phyloP scores from a whole-genome alignment of 2,797 vertebrate species.

The Molossus molossus region DNA sequence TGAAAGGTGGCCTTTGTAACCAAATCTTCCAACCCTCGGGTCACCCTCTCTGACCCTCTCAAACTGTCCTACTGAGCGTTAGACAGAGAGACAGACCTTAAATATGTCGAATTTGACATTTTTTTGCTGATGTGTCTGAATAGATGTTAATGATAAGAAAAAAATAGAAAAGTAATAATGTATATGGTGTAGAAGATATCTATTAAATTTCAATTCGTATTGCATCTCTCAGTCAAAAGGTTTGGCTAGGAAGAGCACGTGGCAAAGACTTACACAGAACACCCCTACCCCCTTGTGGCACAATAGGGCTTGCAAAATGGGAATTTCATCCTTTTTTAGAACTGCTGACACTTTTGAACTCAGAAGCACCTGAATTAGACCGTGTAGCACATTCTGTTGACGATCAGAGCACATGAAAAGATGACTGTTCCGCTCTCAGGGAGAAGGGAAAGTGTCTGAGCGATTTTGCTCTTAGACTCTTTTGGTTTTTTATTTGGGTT shows the following conservation, averaged over 20 bases:
- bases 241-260: constrained; percentile 60
- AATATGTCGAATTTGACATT: constrained; percentile 79
- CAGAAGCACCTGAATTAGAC: constrained; percentile 73
- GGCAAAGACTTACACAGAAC: constrained; percentile 87
- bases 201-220: constrained; percentile 79
- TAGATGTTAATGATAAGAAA: constrained; percentile 88
- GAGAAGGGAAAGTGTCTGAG: neutral
- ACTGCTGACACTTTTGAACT: constrained; percentile 66
- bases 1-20: constrained; percentile 90
- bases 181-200: constrained; percentile 83
- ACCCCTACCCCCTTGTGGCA: constrained; percentile 91
- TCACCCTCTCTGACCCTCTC: constrained; percentile 80
- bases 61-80: constrained; percentile 79
- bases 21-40: constrained; percentile 87
- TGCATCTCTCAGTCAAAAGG: constrained; percentile 51
- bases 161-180: constrained; percentile 82
- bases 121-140: constrained; percentile 86
- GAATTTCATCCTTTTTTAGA: constrained; percentile 76
- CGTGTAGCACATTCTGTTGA: constrained; percentile 48
- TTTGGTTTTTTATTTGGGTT: constrained; percentile 66
- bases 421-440: neutral
- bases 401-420: neutral
- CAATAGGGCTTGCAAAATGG: constrained; percentile 84
- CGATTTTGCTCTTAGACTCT: constrained; percentile 24
- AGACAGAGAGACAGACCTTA: constrained; percentile 82